Evolutionary conservation across 1,140 invertebrate genomes (phyloP), one percentile per base, ranked within the genome.

Genomic region (Polypedilum vanderplanki): DNA sequence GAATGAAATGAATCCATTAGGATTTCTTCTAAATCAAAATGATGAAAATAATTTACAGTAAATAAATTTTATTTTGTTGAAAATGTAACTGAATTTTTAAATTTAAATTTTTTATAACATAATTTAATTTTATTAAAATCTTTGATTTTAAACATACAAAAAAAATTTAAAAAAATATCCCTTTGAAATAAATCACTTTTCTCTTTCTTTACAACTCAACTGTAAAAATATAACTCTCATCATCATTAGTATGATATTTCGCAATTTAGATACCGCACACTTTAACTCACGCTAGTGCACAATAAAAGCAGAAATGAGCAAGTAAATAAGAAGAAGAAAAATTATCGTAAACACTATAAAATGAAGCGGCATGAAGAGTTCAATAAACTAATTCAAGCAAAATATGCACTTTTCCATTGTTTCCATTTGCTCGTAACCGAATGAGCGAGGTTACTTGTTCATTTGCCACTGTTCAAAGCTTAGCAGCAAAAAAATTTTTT

Each of bases 391-490:
- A 70, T 7, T 57, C n/a, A 57, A 57, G 46, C 46, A 22, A 22
- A 70, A 70, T 70, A 70, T 70, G 65, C 65, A 70, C 20, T 70
- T 70, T 70, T 70, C 65, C 65, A 70, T 70, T 70, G 65, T 70
- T 70, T 70, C 65, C 9, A 17, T 57, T 70, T 70, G 20, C 20
- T 70, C 17, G 24, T 33, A 33, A 33, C 24, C 24, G 65, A 70
- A 22, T 70, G 65, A 18, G 17, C 65, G 65, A 70, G 18, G 65
- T 70, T 70, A 70, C 20, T 70, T 70, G 65, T 18, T 70, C 15
- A 10, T 33, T 33, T 33, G n/a, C 46, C n/a, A 57, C 46, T n/a
- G 46, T 57, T 4, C 46, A 57, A 12, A 57, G 5, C 24, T 57
- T 15, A n/a, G 15, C 12, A 57, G 46, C 46, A 57, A 15, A n/a